These are phyloP conservation scores for Lithobius niger DNA, from an alignment of 1,140 invertebrate genomes.

Conservation along the genomic window DNA sequence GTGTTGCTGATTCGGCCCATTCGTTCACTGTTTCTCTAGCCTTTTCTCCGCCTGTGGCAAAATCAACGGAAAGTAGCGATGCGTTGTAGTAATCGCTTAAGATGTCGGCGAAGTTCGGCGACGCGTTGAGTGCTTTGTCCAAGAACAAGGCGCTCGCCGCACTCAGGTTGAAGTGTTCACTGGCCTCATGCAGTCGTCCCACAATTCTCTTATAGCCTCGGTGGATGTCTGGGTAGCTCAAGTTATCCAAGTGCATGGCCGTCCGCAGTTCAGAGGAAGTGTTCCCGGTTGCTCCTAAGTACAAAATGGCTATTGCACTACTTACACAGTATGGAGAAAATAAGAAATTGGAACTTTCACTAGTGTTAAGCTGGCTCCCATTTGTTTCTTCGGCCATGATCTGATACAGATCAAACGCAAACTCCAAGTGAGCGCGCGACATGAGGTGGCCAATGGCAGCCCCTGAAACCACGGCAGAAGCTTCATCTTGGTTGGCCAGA, in stretches of 20 bases:
- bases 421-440: constrained; percentile 27
- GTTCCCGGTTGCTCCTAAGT: constrained; percentile 21
- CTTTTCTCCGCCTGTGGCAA: constrained; percentile 15
- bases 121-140: constrained; percentile 18
- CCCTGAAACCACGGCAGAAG: too few relatives aligned
- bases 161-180: constrained; percentile 14
- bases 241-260: constrained; percentile 21
- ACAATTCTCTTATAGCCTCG: constrained; percentile 15
- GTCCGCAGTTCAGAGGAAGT: constrained; percentile 21
- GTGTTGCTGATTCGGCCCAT: constrained; percentile 22
- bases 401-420: constrained; percentile 24
- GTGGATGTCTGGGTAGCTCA: constrained; percentile 19
- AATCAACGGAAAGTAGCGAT: constrained; percentile 22
- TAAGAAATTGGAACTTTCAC: constrained; percentile 23
- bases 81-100: constrained; percentile 24
- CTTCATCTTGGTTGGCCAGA: too few relatives aligned
- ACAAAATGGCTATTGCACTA: constrained; percentile 25
- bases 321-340: constrained; percentile 26
- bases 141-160: constrained; percentile 22
- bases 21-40: constrained; percentile 20
- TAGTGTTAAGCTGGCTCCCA: too few relatives aligned
- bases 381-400: constrained; percentile 18
- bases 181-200: background rate
- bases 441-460: too few relatives aligned
- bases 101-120: constrained; percentile 16